Evolutionary conservation across 2,797 vertebrate genomes (phyloP).

Genomic region (Paguma larvata): DNA sequence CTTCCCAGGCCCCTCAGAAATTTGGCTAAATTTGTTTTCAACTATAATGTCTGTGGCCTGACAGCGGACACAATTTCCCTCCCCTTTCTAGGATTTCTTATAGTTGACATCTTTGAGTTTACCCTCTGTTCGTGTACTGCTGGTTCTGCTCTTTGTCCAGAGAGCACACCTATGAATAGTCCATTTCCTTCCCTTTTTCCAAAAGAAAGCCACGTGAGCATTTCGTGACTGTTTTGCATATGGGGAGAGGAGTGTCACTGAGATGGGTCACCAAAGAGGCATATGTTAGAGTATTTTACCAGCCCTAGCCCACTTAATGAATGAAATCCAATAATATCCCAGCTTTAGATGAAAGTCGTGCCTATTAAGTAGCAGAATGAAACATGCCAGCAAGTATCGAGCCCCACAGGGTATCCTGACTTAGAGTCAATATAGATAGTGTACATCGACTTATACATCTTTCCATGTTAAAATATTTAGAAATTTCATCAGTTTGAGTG

Average conservation of each 20-base stretch:
- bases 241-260: neutral
- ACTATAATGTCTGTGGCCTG: neutral
- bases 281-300: neutral
- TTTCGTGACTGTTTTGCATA: neutral
- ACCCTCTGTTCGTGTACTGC: neutral
- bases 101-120: neutral
- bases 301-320: constrained; percentile 9
- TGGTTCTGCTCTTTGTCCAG: neutral
- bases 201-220: neutral
- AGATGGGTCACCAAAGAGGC: neutral
- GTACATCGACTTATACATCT: constrained; percentile 44
- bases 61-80: neutral
- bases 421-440: neutral
- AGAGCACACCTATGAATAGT: neutral
- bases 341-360: neutral
- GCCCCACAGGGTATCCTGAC: neutral
- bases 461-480: constrained; percentile 68
- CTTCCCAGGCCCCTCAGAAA: neutral
- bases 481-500: constrained; percentile 45
- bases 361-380: constrained; percentile 45
- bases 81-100: neutral
- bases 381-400: neutral
- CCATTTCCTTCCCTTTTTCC: neutral
- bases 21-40: neutral
- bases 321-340: constrained; percentile 62